A percentile compares a stretch with the other conserved stretches of the same genome.
Evolutionary conservation across 2,113 vertebrate genomes (phyloP).

Genomic region (Hiodon alosoides): DNA sequence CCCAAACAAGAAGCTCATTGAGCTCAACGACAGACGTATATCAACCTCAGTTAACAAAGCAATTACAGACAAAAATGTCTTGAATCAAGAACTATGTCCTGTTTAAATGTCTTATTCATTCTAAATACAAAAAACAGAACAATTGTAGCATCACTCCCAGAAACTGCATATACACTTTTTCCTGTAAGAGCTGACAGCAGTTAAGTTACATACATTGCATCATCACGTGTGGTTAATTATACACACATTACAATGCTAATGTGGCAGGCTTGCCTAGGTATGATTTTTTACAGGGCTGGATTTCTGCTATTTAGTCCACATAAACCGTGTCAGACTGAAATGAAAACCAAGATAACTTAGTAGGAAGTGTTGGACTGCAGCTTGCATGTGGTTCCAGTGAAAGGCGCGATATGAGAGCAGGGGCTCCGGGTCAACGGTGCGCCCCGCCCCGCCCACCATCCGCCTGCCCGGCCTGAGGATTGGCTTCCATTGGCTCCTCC

Average conservation of each 20-base stretch:
- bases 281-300: neutral
- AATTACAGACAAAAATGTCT: neutral
- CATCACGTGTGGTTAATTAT: neutral
- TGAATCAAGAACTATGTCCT: neutral
- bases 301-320: no score
- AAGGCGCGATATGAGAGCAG: neutral
- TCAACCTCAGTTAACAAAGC: neutral
- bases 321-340: neutral
- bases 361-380: neutral
- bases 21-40: neutral
- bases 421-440: neutral
- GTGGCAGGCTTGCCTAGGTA: neutral
- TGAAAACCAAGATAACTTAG: neutral
- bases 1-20: slow-evolving; percentile 38
- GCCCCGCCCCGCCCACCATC: no score
- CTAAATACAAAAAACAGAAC: neutral
- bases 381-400: slow-evolving; percentile 2
- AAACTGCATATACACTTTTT: no score
- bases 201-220: no score
- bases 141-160: neutral
- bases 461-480: neutral
- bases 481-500: neutral
- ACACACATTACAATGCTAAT: neutral
- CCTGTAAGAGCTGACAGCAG: no score
- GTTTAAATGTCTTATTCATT: neutral